phyloP scores from a whole-genome alignment of 2,797 vertebrate genomes.

The Sphenopsis melanotis region DNA sequence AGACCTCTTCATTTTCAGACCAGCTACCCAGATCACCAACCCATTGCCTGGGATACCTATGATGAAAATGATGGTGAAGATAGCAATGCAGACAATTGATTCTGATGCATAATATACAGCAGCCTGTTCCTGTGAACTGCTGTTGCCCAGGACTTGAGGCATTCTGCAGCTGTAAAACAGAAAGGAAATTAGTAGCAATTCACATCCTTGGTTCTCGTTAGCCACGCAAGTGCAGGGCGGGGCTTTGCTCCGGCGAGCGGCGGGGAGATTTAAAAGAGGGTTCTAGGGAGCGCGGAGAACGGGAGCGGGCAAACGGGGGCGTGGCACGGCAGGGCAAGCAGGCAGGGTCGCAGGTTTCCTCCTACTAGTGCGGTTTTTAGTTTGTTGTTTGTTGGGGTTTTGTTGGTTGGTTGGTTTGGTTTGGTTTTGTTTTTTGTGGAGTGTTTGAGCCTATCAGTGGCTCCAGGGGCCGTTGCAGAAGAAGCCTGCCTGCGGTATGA shows the following conservation, averaged over 20 bases:
- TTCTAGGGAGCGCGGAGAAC: accelerated
- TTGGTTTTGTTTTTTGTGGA: too few species aligned
- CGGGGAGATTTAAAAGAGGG: not conserved
- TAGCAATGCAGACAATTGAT: slow-evolving; percentile 44
- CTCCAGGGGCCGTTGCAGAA: not conserved
- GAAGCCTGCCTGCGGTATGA: not conserved
- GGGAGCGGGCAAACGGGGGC: accelerated
- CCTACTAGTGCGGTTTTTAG: not conserved
- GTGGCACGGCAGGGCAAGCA: too few species aligned
- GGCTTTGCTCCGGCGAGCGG: not conserved
- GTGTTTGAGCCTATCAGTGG: not conserved
- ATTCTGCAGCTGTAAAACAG: slow-evolving; percentile 41
- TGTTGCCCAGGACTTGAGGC: not conserved
- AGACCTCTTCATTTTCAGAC: slow-evolving; percentile 78
- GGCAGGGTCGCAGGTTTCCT: not conserved
- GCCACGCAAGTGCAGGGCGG: accelerated
- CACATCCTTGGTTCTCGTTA: not conserved
- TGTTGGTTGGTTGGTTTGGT: not conserved
- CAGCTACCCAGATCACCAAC: slow-evolving; percentile 81
- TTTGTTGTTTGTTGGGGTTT: not conserved
- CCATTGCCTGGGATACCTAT: slow-evolving; percentile 79
- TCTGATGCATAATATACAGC: not conserved
- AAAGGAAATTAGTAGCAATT: not conserved
- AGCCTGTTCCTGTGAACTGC: slow-evolving; percentile 7
- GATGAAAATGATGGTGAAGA: slow-evolving; percentile 71